Percentiles rank a stretch among this genome's conserved stretches.
These are phyloP conservation scores for Agrilus planipennis DNA, from an alignment of 1,140 invertebrate genomes.

Conservation along the genomic window DNA sequence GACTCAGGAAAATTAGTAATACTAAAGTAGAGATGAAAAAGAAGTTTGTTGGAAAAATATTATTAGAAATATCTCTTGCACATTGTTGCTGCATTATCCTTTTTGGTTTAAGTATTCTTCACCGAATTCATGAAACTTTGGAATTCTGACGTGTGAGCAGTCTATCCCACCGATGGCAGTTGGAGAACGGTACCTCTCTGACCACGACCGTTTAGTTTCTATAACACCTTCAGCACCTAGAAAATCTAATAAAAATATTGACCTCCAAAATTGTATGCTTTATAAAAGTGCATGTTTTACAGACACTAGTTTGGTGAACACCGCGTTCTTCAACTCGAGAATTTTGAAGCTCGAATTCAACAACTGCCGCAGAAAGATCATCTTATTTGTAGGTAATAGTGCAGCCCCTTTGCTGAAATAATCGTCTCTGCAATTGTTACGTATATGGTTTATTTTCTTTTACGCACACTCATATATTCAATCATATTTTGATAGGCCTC, in stretches of 20 bases:
- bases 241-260: neutral
- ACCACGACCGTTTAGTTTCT: neutral
- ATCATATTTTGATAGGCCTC: neutral
- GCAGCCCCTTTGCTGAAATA: neutral
- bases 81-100: neutral
- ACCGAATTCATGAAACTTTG: constrained; percentile 1
- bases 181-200: neutral
- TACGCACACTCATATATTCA: constrained; percentile 1
- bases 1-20: constrained; percentile 1
- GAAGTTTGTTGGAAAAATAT: too few relatives aligned
- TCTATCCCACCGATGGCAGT: constrained; percentile 6
- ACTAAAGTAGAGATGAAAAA: neutral
- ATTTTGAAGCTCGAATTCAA: neutral
- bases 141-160: constrained; percentile 4
- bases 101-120: constrained; percentile 5
- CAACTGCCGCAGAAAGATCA: constrained; percentile 1
- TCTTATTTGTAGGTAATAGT: constrained; percentile 1
- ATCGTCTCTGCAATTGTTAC: neutral
- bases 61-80: too few relatives aligned
- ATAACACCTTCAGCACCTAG: neutral
- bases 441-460: neutral
- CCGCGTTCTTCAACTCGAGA: neutral
- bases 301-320: constrained; percentile 1
- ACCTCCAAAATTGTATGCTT: neutral
- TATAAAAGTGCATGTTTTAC: neutral